Evolutionary conservation across 1,140 invertebrate species (phyloP).

Genomic region (Papilio xuthus): DNA sequence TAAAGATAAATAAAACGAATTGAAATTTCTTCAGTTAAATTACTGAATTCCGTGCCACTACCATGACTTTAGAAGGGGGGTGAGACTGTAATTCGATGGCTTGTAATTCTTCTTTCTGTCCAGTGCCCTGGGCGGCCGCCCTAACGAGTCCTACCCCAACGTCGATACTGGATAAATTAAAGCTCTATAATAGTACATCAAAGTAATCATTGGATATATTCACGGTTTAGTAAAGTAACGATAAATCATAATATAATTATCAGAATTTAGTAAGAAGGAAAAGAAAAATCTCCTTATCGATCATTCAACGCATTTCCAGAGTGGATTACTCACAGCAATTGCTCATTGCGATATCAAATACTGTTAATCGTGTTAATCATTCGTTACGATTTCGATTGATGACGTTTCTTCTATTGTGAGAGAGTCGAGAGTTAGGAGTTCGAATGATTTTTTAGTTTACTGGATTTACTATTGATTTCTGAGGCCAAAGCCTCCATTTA

Average conservation of each 20-base stretch:
- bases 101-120: too few species aligned
- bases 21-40: not conserved
- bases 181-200: too few species aligned
- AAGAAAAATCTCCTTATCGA: slow-evolving; percentile 41
- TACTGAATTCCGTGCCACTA: too few species aligned
- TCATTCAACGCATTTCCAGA: slow-evolving; percentile 39
- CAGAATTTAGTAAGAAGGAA: slow-evolving; percentile 34
- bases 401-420: slow-evolving; percentile 45
- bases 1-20: not conserved
- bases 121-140: too few species aligned
- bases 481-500: too few species aligned
- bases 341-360: slow-evolving; percentile 53
- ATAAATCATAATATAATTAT: too few species aligned
- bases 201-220: not conserved
- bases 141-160: too few species aligned
- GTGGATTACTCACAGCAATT: slow-evolving; percentile 53
- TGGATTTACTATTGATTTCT: not conserved
- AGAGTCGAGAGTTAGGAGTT: not conserved
- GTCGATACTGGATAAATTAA: too few species aligned
- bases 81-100: too few species aligned
- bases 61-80: too few species aligned
- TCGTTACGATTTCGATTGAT: slow-evolving; percentile 50
- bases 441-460: not conserved
- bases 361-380: slow-evolving; percentile 59
- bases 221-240: not conserved